Evolutionary conservation across 2,797 vertebrate genomes (phyloP).

Genomic region (Clarias platycephalus): DNA sequence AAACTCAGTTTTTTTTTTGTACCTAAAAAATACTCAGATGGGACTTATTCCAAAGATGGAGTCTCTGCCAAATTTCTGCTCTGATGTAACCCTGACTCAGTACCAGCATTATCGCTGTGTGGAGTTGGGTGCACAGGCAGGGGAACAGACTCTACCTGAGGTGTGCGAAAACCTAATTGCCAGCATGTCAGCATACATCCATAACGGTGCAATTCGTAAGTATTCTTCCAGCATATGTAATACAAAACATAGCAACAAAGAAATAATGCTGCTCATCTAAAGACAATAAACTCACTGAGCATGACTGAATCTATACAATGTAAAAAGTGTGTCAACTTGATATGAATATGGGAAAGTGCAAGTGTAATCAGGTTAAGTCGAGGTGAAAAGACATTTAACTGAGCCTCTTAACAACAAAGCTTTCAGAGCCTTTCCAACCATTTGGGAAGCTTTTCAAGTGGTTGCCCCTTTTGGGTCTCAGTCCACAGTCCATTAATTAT

Average conservation of each 20-base stretch:
- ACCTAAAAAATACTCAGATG: slow-evolving; percentile 70
- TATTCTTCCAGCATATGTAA: slow-evolving; percentile 33
- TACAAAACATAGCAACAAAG: background rate
- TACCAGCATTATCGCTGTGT: slow-evolving; percentile 76
- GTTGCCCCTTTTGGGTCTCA: background rate
- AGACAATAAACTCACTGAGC: background rate
- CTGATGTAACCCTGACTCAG: slow-evolving; percentile 70
- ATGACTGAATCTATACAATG: background rate
- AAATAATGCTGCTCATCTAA: background rate
- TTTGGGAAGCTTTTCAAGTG: background rate
- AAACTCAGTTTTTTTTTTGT: background rate
- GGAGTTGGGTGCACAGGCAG: slow-evolving; percentile 69
- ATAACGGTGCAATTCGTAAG: slow-evolving; percentile 81
- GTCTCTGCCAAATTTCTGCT: slow-evolving; percentile 77
- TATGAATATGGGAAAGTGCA: background rate
- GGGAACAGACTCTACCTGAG: slow-evolving; percentile 65
- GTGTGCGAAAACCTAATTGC: slow-evolving; percentile 72
- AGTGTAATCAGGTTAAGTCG: background rate
- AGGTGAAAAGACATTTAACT: background rate
- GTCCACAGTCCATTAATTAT: background rate
- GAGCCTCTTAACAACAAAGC: background rate
- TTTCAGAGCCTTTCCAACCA: background rate
- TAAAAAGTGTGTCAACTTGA: background rate
- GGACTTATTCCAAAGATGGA: slow-evolving; percentile 79
- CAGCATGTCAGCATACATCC: slow-evolving; percentile 81